Conservation (phyloP, 2,113 vertebrate genomes). For the Piaya cayana region DNA sequence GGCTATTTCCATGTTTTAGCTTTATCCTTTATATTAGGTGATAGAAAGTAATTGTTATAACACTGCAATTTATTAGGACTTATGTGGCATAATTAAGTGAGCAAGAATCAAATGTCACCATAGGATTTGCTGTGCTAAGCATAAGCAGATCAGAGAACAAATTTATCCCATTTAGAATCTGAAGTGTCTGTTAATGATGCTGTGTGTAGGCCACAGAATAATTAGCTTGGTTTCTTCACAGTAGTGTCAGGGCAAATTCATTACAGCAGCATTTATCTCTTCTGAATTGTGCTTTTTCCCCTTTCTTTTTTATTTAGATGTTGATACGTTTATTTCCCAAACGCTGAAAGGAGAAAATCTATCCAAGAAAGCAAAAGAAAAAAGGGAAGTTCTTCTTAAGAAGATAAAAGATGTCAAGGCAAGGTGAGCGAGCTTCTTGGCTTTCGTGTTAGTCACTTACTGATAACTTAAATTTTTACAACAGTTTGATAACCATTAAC, state of each 20-base stretch:
- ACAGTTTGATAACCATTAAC: neutral
- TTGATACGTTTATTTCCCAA: slow-evolving; percentile 86
- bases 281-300: slow-evolving; percentile 49
- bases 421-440: slow-evolving; percentile 69
- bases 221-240: slow-evolving; percentile 49
- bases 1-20: slow-evolving; percentile 61
- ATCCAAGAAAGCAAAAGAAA: slow-evolving; percentile 93
- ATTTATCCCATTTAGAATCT: slow-evolving; percentile 73
- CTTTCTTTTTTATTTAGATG: slow-evolving; percentile 79
- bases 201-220: slow-evolving; percentile 51
- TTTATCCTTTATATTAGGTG: slow-evolving; percentile 38
- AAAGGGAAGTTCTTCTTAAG: slow-evolving; percentile 85
- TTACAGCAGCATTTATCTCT: slow-evolving; percentile 45
- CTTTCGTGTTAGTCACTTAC: neutral
- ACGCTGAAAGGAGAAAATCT: slow-evolving; percentile 89
- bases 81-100: slow-evolving; percentile 57
- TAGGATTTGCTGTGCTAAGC: slow-evolving; percentile 76
- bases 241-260: slow-evolving; percentile 34
- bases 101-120: slow-evolving; percentile 68
- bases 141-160: slow-evolving; percentile 64
- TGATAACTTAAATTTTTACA: neutral
- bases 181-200: slow-evolving; percentile 52
- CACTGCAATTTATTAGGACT: slow-evolving; percentile 73
- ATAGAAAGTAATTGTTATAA: slow-evolving; percentile 60
- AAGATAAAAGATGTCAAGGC: slow-evolving; percentile 88